Base-by-base conservation (phyloP, 2,888 invertebrate genomes). In the Macrophya alboannulata region DNA sequence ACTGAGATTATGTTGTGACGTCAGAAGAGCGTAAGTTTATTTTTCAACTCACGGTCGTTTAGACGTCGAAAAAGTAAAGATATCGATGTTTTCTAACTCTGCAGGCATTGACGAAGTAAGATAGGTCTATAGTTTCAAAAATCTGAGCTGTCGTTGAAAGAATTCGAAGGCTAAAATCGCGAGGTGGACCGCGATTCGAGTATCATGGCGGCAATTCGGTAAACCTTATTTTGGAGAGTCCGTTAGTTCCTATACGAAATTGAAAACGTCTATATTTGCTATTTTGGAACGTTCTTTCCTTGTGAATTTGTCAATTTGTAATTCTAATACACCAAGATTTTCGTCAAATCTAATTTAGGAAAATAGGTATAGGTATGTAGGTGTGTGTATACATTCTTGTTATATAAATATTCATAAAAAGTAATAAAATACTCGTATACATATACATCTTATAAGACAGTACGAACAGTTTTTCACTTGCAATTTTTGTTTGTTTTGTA, bases 401-500 rank as follows among this genome's bases (percentile, higher is more conserved):
- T 55, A n/a, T 55, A 55, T 55, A 55, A 55, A 55, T 55, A 55
- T 55, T 55, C 55, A 55, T 55, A n/a, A 55, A 55, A 21, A 43
- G n/a, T 43, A 72, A 45, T 4, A 72, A 43, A 72, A 72, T 72
- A 72, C 37, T n/a, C 17, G n/a, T 72, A 65, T 72, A 2, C 37
- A 71, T 37, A 65, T 25, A 25, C 17, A 17, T 15, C 31, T 37
- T 43, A 37, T 37, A 86, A 86, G 40, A 86, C 84, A 31, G 31
- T 31, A 74, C 85, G 86, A n/a, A 88, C 84, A 10, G 87, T 85
- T 86, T 88, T 85, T 79, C 88, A 88, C 25, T 88, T 86, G 45
- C 84, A 87, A 31, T 86, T 40, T 59, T 88, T 88, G 10, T 71
- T 40, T 37, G 10, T 17, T 71, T 37, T 71, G 2, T 71, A 15